Evolutionary conservation across 2,888 invertebrate genomes (phyloP).

Genomic region (Fabriciana adippe): DNA sequence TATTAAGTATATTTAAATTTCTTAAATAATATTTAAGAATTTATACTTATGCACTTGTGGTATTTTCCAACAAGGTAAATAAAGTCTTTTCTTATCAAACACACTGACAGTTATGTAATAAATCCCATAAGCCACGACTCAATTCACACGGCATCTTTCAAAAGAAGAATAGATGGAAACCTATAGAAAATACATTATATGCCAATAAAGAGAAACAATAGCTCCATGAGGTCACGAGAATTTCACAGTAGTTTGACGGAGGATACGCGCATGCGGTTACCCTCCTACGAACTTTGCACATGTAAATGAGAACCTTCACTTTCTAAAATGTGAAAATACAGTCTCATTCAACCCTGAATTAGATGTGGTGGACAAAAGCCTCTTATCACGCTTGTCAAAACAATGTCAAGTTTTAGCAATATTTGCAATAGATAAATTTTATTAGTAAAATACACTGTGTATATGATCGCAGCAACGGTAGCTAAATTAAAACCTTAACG

Average conservation of each 20-base stretch:
- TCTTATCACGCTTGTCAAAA: constrained; percentile 11
- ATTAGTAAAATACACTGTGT: neutral
- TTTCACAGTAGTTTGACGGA: constrained; percentile 53
- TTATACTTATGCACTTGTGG: too few relatives aligned
- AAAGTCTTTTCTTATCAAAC: neutral
- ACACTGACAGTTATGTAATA: constrained; percentile 16
- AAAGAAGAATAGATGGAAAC: constrained; percentile 18
- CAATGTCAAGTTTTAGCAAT: constrained; percentile 6
- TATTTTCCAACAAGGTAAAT: too few relatives aligned
- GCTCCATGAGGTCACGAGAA: constrained; percentile 49
- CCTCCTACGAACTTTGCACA: constrained; percentile 58
- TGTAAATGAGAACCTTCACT: constrained; percentile 76
- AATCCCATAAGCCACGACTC: constrained; percentile 10
- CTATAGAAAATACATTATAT: constrained; percentile 16
- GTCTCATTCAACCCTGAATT: constrained; percentile 57
- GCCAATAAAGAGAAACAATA: constrained; percentile 21
- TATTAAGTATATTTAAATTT: too few relatives aligned
- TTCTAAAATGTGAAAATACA: constrained; percentile 76
- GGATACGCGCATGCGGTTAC: constrained; percentile 43
- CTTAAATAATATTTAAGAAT: too few relatives aligned
- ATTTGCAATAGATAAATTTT: neutral
- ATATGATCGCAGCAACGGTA: constrained; percentile 25
- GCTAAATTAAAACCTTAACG: constrained; percentile 48
- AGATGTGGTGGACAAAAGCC: constrained; percentile 46
- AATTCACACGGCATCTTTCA: constrained; percentile 24